A percentile compares a stretch with the other conserved stretches of the same genome.
Evolutionary conservation across 2,797 vertebrate genomes (phyloP).

Genomic region (Danio albolineatus): DNA sequence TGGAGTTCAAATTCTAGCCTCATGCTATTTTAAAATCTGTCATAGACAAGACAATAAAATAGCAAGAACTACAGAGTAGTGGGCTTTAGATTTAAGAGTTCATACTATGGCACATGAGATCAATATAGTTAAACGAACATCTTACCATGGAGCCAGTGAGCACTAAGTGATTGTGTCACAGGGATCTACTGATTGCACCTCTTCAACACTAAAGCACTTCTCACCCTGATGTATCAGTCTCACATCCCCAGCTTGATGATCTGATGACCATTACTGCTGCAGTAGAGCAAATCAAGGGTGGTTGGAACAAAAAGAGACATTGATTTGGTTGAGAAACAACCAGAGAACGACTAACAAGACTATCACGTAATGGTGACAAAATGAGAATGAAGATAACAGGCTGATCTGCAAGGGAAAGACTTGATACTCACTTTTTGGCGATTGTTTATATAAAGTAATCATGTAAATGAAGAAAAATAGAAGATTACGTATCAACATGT

Average conservation of each 20-base stretch:
- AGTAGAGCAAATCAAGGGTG: constrained; percentile 59
- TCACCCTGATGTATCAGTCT: constrained; percentile 66
- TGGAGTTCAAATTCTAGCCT: neutral
- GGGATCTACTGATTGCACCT: constrained; percentile 66
- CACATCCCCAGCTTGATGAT: constrained; percentile 66
- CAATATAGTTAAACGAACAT: constrained; percentile 36
- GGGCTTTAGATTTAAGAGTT: constrained; percentile 12
- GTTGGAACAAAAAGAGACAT: constrained; percentile 28
- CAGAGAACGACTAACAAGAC: constrained; percentile 12
- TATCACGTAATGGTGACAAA: neutral
- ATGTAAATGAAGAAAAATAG: constrained; percentile 1
- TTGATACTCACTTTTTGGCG: constrained; percentile 13
- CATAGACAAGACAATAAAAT: neutral
- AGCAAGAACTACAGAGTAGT: neutral
- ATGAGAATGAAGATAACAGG: neutral
- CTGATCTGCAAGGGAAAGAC: neutral
- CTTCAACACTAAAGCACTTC: constrained; percentile 57
- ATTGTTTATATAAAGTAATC: neutral
- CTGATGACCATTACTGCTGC: constrained; percentile 61
- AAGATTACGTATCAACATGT: neutral
- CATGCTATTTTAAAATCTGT: neutral
- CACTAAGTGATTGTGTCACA: constrained; percentile 57
- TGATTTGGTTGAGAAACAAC: constrained; percentile 30
- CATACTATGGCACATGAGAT: constrained; percentile 13
- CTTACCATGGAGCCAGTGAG: constrained; percentile 35